A percentile compares a stretch with the other conserved stretches of the same genome.
Evolutionary conservation across 1,140 invertebrate genomes (phyloP).

Genomic region (Dryas iulia): DNA sequence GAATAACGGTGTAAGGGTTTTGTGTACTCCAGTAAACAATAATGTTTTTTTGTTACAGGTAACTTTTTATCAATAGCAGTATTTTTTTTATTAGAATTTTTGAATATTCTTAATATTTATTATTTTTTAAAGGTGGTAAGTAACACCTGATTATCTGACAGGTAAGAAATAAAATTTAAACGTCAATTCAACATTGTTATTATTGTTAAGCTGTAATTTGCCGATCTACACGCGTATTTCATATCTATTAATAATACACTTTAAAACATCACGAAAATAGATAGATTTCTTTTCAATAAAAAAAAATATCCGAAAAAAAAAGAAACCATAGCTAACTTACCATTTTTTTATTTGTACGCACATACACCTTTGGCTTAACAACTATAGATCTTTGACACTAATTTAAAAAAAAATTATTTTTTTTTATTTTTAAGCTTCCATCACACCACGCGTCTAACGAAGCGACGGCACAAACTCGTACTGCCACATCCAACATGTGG

Average conservation of each 20-base stretch:
- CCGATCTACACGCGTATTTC: not conserved
- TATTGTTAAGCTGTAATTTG: not conserved
- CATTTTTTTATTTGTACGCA: not conserved
- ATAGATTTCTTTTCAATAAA: not conserved
- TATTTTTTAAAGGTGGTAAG: no score
- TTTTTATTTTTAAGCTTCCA: not conserved
- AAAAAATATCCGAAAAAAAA: not conserved
- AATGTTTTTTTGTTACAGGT: no score
- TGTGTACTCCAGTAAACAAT: not conserved
- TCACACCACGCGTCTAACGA: not conserved
- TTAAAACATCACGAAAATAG: not conserved
- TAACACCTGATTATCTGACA: no score
- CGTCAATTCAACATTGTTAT: not conserved
- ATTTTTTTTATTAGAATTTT: no score
- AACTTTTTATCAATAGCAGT: no score
- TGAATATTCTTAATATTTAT: no score
- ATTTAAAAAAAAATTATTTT: not conserved
- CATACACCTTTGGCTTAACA: not conserved
- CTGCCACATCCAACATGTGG: constrained; percentile 4
- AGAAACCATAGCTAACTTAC: not conserved
- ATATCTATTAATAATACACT: not conserved
- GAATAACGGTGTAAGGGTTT: not conserved
- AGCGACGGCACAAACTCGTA: not conserved
- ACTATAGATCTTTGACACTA: not conserved
- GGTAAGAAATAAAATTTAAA: not conserved